Conservation (phyloP, 2,113 vertebrate species). For the Galeopterus variegatus region DNA sequence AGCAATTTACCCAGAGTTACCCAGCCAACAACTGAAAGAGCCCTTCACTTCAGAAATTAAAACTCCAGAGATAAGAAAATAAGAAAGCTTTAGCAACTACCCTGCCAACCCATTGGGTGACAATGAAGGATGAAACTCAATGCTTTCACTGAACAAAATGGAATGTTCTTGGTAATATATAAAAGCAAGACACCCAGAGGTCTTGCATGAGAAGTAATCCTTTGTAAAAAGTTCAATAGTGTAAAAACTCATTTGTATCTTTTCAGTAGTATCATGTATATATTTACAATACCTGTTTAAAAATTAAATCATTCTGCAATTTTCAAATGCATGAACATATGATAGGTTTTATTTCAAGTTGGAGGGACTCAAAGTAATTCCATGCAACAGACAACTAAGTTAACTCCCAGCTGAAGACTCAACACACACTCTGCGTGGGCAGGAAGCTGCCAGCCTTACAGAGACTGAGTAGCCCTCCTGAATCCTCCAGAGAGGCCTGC, state of each 20-base stretch:
- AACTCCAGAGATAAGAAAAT: constrained; percentile 23
- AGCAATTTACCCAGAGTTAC: neutral
- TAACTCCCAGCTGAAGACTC: neutral
- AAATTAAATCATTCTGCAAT: constrained; percentile 43
- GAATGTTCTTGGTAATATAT: constrained; percentile 21
- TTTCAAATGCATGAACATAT: constrained; percentile 62
- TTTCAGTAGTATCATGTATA: neutral
- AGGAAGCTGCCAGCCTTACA: neutral
- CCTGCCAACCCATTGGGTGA: neutral
- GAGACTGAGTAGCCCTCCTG: neutral
- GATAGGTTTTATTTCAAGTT: constrained; percentile 21
- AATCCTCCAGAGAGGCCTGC: neutral
- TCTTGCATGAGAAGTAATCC: constrained; percentile 52
- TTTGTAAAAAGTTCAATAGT: constrained; percentile 24
- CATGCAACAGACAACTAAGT: neutral
- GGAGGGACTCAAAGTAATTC: constrained; percentile 52
- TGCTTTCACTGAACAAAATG: constrained; percentile 43
- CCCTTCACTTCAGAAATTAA: constrained; percentile 56
- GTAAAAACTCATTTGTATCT: constrained; percentile 60
- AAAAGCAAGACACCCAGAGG: constrained; percentile 9
- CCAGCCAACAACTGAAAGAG: neutral
- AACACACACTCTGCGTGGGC: rapidly evolving
- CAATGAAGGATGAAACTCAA: constrained; percentile 30
- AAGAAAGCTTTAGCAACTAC: neutral
- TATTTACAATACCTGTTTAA: neutral